Base-by-base conservation (phyloP, 1,140 invertebrate genomes). In the Hyles vespertilio region DNA sequence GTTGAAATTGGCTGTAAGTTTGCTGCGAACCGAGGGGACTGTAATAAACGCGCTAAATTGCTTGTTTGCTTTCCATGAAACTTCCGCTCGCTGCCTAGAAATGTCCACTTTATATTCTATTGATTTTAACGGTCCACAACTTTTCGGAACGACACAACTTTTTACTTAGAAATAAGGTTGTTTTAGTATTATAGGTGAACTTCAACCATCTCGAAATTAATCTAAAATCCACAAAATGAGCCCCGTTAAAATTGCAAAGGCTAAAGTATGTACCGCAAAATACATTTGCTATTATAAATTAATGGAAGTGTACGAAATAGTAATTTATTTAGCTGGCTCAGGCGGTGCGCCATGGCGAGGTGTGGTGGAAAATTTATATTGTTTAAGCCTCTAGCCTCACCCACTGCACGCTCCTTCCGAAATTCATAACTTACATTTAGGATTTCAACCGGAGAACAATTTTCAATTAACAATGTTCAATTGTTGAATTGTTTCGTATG, bases 281-380 rank as follows among this genome's bases (percentile, higher is more conserved):
- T 40, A 40, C 36, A 40, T 5, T 40, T 40, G 4, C 36, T 40
- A 40, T 40, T 40, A 40, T 5, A 40, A 40, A 40, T 40, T 40
- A 40, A 40, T 8, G 36, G 8, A 40, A 40, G 36, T 8, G 36
- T 40, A 40, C 36, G 36, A 40, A 40, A 40, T 40, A 40, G 36
- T 50, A 59, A 56, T 60, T 54, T 40, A 40, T 40, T 40, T 33
- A 54, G 36, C 12, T 58, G 51, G 36, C 11, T 58, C 51, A 36
- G 64, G 32, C 52, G 58, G 50, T 55, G 52, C 48, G 10, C 44
- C 51, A 54, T 11, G 44, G 54, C 61, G 57, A 65, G 64, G 64
- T 69, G 66, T 67, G 63, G 49, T 56, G 50, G 58, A 34, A 59
- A 67, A 69, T 70, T 67, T 74, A 71, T 69, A 59, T 58, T 69